Evolutionary conservation across 2,888 invertebrate species (phyloP).

Genomic region (Nymphalis c-album): DNA sequence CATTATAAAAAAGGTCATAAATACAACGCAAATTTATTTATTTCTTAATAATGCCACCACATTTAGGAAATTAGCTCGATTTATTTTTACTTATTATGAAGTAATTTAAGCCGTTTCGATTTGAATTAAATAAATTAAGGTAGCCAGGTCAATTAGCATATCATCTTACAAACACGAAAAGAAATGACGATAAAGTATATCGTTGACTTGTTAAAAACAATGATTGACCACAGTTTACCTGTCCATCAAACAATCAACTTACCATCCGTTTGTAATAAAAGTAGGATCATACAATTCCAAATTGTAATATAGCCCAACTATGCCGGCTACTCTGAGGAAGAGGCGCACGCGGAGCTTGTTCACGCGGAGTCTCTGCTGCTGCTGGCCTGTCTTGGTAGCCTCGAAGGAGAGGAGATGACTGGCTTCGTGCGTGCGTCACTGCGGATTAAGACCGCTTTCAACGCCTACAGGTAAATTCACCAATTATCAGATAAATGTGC

Average conservation of each 20-base stretch:
- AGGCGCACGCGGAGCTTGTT: slow-evolving; percentile 97
- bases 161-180: too few relatives aligned
- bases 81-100: too few relatives aligned
- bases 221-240: too few relatives aligned
- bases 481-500: neutral
- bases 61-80: too few relatives aligned
- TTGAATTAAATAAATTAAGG: too few relatives aligned
- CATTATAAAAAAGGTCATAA: slow-evolving; percentile 82
- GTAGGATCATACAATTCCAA: neutral
- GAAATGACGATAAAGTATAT: too few relatives aligned
- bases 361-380: slow-evolving; percentile 95
- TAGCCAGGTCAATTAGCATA: too few relatives aligned
- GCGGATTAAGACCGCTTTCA: slow-evolving; percentile 94
- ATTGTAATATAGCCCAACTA: slow-evolving; percentile 83
- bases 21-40: too few relatives aligned
- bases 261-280: neutral
- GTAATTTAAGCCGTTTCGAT: too few relatives aligned
- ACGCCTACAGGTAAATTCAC: slow-evolving; percentile 92
- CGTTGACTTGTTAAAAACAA: too few relatives aligned
- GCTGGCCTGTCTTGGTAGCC: slow-evolving; percentile 93
- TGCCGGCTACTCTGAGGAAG: slow-evolving; percentile 87
- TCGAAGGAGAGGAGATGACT: slow-evolving; percentile 96
- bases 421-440: slow-evolving; percentile 96
- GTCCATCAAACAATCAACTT: too few relatives aligned
- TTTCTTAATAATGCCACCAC: too few relatives aligned